These are phyloP conservation scores for Pycnonotus jocosus DNA, from an alignment of 2,113 vertebrate species.

Conservation along the genomic window DNA sequence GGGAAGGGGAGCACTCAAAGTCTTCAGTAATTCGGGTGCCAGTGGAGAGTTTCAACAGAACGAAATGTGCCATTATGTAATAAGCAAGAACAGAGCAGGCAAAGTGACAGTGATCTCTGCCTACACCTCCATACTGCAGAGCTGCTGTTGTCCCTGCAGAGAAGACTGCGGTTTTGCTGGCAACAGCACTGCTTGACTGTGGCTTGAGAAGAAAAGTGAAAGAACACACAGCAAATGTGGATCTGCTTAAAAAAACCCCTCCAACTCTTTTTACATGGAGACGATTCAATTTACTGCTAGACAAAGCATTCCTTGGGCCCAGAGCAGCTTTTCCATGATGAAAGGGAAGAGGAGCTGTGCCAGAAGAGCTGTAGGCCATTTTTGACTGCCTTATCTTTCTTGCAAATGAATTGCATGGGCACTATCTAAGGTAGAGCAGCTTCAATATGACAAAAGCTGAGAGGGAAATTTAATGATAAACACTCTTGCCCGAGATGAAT, in stretches of 20 bases:
- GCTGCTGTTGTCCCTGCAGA: slow-evolving; percentile 11
- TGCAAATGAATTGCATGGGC: background rate
- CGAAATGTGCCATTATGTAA: accelerated
- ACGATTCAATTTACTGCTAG: background rate
- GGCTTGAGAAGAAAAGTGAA: background rate
- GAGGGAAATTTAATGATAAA: background rate
- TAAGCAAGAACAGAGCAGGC: background rate
- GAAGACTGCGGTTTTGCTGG: slow-evolving; percentile 9
- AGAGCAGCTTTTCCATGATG: background rate
- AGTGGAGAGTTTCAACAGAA: background rate
- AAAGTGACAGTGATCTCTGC: background rate
- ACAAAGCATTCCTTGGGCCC: background rate
- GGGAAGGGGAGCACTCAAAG: background rate
- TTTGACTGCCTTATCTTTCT: background rate
- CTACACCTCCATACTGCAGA: background rate
- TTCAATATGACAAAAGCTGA: background rate
- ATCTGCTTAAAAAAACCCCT: background rate
- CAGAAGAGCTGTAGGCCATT: background rate
- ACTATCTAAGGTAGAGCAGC: background rate
- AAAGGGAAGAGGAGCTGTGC: background rate
- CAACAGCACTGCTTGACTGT: background rate
- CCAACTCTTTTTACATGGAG: background rate
- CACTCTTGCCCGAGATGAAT: background rate
- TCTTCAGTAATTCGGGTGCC: background rate
- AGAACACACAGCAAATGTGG: background rate